Evolutionary conservation across 2,888 invertebrate species (phyloP), one percentile per base, ranked within the genome.

Genomic region (Xanthostigma xanthostigma): DNA sequence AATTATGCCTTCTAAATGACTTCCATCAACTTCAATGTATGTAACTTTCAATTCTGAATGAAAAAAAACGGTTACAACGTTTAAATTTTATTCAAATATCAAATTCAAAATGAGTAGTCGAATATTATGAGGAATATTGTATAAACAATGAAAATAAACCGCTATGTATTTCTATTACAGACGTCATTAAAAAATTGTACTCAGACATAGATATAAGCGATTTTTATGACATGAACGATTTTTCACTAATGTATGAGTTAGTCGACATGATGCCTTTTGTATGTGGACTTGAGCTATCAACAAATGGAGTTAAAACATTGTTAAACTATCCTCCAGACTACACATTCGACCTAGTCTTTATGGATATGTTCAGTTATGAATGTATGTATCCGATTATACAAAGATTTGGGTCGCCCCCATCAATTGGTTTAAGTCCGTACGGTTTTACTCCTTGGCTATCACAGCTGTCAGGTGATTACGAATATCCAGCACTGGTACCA

Each of bases 381-480:
- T 50, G 46, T 47, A 10, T 47, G 8, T 50, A 35, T 10, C 50
- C 47, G 11, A n/a, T 50, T 2, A 42, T 50, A 27, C 39, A 46
- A 40, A 14, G 33, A 44, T 47, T 50, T n/a, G 47, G 47, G 17
- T 35, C 41, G 12, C 50, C 50, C 11, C 50, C 50, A 8, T 33
- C 41, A 5, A 34, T 50, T 12, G 50, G 14, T 2, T 47, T 47
- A 35, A 44, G 47, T n/a, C 40, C 46, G 8, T 50, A 41, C 38
- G 50, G 47, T 4, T 12, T 47, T 4, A 9, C 33, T 13, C 44
- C 36, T 9, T 44, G 11, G 35, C n/a, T 47, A 5, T 10, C 44
- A 9, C 8, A 36, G 5, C 10, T 27, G 9, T 47, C 43, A 40
- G 50, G 47, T 4, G 10, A 37, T 9, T 43, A 46, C 41, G 9